These are phyloP conservation scores for Eunapius fragilis DNA, from an alignment of 37 sponge, comb jelly and placozoan genomes.

Conservation along the genomic window DNA sequence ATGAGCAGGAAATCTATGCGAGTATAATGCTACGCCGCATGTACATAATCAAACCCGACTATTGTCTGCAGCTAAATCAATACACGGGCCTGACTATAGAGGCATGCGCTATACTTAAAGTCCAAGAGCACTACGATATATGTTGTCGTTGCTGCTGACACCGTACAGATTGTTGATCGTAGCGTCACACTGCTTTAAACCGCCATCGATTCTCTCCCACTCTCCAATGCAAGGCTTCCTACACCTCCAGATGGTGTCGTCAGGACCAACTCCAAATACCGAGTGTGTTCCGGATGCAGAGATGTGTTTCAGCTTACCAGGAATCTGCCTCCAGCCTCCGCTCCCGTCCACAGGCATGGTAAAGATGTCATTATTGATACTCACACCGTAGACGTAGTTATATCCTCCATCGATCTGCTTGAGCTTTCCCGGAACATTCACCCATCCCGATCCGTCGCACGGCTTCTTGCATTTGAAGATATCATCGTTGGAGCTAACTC, in stretches of 20 bases:
- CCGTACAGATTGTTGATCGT: conserved; percentile 35
- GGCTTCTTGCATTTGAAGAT: conserved; percentile 58
- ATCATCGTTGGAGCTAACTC: conserved; percentile 13
- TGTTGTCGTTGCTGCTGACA: neutral
- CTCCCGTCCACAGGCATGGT: conserved; percentile 27
- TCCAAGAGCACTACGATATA: neutral
- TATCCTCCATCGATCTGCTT: neutral
- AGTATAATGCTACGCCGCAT: no score
- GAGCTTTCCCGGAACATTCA: conserved; percentile 17
- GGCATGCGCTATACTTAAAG: no score
- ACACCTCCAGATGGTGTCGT: conserved; percentile 24
- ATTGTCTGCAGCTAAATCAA: no score
- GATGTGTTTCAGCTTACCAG: conserved; percentile 15
- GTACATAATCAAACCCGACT: no score
- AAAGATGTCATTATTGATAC: neutral
- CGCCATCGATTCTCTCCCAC: conserved; percentile 28
- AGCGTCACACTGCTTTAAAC: conserved; percentile 48
- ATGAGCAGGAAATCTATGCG: no score
- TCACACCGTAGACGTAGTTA: conserved; percentile 3
- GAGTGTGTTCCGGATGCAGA: conserved; percentile 21
- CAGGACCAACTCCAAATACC: conserved; percentile 15
- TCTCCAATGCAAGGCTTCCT: conserved; percentile 39
- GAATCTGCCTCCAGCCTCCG: conserved; percentile 23
- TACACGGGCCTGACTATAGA: no score
- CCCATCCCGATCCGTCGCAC: conserved; percentile 8